Evolutionary conservation across 1,140 invertebrate genomes (phyloP).

Genomic region (Spodoptera frugiperda): DNA sequence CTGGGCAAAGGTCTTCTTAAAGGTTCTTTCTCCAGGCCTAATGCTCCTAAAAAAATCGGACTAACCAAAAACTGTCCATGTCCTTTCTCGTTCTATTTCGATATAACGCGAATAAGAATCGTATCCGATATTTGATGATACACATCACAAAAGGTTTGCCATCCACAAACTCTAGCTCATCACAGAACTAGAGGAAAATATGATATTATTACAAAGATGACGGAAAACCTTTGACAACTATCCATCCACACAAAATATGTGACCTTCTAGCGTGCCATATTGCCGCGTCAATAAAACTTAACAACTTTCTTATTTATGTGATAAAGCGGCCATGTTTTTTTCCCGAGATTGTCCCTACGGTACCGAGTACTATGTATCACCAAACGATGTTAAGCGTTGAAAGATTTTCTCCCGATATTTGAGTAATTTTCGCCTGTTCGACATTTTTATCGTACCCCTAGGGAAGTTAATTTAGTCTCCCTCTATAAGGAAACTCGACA

Average conservation of each 20-base stretch:
- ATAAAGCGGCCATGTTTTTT: neutral
- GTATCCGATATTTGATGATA: too few relatives aligned
- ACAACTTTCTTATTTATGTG: neutral
- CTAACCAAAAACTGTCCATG: neutral
- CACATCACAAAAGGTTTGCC: too few relatives aligned
- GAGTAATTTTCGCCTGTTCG: conserved; percentile 48
- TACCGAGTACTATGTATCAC: neutral
- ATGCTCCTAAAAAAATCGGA: neutral
- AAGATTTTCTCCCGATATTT: conserved; percentile 40
- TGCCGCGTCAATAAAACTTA: neutral
- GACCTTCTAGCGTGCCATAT: neutral
- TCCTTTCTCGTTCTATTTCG: too few relatives aligned
- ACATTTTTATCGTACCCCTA: conserved; percentile 53
- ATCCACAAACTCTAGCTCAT: too few relatives aligned
- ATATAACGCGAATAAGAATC: too few relatives aligned
- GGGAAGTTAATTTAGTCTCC: conserved; percentile 55
- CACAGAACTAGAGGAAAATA: too few relatives aligned
- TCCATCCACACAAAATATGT: neutral
- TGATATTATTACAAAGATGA: too few relatives aligned
- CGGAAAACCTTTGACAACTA: too few relatives aligned
- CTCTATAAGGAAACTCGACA: conserved; percentile 51
- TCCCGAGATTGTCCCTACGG: neutral
- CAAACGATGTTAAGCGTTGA: neutral
- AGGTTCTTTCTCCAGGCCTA: too few relatives aligned
- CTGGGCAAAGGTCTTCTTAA: too few relatives aligned